Evolutionary conservation across 2,113 vertebrate genomes (phyloP), one percentile per base, ranked within the genome.

Genomic region (Climacteris rufus): DNA sequence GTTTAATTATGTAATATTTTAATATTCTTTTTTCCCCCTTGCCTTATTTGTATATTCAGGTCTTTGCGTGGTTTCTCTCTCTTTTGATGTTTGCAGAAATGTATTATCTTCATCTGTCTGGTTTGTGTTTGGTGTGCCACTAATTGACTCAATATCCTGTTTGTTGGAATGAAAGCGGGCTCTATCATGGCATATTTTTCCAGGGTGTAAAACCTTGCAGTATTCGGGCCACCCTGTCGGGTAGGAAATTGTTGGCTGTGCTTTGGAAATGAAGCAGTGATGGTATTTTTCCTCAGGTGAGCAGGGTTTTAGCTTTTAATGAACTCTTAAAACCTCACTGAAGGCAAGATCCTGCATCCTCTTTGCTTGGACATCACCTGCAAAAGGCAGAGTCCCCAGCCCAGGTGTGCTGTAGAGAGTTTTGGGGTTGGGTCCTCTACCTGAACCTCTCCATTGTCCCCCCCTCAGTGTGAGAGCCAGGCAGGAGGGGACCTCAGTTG

Each of bases 101-200:
- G 93, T 93, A 78, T 80, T 96, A 94, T 96, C 97, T 97, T 98
- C 87, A 97, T 97, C 97, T 97, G 69, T 84, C 96, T 92, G 78
- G 81, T 94, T 95, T 90, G 52, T 74, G 89, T 90, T 95, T 93
- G 90, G 94, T 96, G 96, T 96, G 91, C 96, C 96, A 95, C 96
- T 91, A 92, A 93, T 97, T 98, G 83, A 87, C 87, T 96, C 95
- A 94, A 96, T 94, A 96, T 96, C 95, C 95, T 94, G 77, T 92
- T 92, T 91, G 83, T 66, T 92, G 83, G 87, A 89, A 91, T 77
- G 86, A 96, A 91, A 89, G 87, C 3, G 2, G 1, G 6, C 74
- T 79, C 86, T 85, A 76, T 74, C 70, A 5, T 70, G 85, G 87
- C 50, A 25, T 83, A 68, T 79, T 92, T 92, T 94, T 91, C 65